These are phyloP conservation scores for Trachurus trachurus DNA, from an alignment of 2,797 vertebrate species.

Conservation along the genomic window DNA sequence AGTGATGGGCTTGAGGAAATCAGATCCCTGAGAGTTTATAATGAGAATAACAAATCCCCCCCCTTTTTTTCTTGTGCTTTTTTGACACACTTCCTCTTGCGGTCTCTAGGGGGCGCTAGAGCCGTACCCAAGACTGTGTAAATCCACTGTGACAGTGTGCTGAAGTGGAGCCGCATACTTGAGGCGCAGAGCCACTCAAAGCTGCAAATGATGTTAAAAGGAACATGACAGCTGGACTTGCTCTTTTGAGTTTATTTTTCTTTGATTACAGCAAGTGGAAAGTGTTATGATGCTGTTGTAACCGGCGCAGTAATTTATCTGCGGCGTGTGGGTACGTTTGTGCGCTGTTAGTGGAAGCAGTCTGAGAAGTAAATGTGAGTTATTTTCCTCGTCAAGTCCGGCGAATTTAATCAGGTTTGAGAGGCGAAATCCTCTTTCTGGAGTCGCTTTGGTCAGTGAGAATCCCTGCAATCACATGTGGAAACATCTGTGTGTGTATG, in stretches of 20 bases:
- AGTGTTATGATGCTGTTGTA: slow-evolving; percentile 61
- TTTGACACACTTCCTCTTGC: slow-evolving; percentile 1
- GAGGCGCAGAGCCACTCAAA: slow-evolving; percentile 29
- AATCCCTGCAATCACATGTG: slow-evolving; percentile 65
- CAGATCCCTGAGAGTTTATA: slow-evolving; percentile 78
- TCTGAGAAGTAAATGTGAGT: slow-evolving; percentile 52
- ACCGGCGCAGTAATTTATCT: slow-evolving; percentile 61
- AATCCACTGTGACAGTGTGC: slow-evolving; percentile 12
- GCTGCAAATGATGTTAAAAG: slow-evolving; percentile 57
- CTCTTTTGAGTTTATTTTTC: slow-evolving; percentile 61
- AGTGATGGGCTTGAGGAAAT: slow-evolving; percentile 78
- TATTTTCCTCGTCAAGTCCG: slow-evolving; percentile 66
- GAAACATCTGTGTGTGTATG: slow-evolving; percentile 57
- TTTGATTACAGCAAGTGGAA: slow-evolving; percentile 73
- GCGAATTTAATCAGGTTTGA: slow-evolving; percentile 70
- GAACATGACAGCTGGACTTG: slow-evolving; percentile 60
- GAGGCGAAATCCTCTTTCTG: slow-evolving; percentile 69
- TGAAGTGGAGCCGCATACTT: slow-evolving; percentile 18
- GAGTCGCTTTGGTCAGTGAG: slow-evolving; percentile 57
- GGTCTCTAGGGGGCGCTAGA: slow-evolving; percentile 72
- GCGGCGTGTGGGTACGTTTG: slow-evolving; percentile 48
- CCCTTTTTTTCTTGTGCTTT: slow-evolving; percentile 7
- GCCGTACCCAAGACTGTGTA: slow-evolving; percentile 30
- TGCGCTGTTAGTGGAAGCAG: slow-evolving; percentile 55
- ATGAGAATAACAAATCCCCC: slow-evolving; percentile 76